Evolutionary conservation across 1,140 invertebrate genomes (phyloP).

Genomic region (Lasioglossum baleicum): DNA sequence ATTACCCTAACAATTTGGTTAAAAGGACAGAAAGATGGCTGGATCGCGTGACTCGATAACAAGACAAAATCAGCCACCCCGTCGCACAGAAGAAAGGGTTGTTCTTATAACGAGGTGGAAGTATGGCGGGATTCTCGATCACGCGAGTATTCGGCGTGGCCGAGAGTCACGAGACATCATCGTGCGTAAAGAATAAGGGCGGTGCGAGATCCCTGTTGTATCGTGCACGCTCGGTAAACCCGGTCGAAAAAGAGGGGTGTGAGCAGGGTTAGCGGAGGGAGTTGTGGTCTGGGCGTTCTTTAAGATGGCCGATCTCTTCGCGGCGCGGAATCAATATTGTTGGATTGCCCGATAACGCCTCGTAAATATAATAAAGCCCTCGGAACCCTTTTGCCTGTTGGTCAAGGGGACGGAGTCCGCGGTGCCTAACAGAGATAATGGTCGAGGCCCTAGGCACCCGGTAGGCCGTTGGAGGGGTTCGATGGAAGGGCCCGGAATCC

Average conservation of each 20-base stretch:
- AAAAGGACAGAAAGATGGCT: too few species aligned
- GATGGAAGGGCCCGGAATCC: constrained; percentile 49
- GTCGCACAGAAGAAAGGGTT: too few species aligned
- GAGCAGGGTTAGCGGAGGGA: constrained; percentile 4
- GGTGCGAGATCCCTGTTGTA: constrained; percentile 59
- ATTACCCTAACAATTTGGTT: too few species aligned
- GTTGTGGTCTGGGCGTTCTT: constrained; percentile 49
- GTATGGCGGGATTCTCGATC: constrained; percentile 39
- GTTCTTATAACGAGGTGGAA: not conserved
- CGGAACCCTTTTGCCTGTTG: constrained; percentile 34
- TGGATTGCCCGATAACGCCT: constrained; percentile 76
- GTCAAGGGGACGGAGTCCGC: constrained; percentile 1
- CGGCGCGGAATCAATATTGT: constrained; percentile 75
- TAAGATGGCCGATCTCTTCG: constrained; percentile 63
- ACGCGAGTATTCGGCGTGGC: not conserved
- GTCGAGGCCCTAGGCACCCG: constrained; percentile 62
- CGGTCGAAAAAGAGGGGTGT: not conserved
- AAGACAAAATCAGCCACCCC: too few species aligned
- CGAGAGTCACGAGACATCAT: not conserved
- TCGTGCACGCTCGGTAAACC: constrained; percentile 20
- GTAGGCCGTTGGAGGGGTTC: constrained; percentile 44
- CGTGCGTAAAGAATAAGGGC: constrained; percentile 33
- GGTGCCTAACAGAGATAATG: constrained; percentile 60
- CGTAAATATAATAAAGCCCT: constrained; percentile 78
- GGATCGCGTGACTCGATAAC: too few species aligned